Evolutionary conservation across 2,888 invertebrate species (phyloP), one percentile per base, ranked within the genome.

Genomic region (Macaria liturata): DNA sequence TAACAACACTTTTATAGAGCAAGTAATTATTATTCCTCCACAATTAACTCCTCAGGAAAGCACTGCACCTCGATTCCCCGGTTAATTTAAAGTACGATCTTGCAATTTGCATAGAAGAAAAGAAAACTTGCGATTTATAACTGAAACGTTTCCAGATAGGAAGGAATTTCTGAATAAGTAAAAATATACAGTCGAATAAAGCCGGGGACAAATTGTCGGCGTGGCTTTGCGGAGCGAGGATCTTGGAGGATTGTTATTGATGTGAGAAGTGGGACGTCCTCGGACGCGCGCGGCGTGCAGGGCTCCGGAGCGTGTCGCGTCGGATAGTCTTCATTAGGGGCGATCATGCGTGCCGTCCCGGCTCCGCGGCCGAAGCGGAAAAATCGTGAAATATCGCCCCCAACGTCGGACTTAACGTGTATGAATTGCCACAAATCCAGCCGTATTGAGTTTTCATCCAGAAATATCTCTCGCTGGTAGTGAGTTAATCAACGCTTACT

Each of bases 231-330:
- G 75, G 83, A 81, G 65, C 70, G 75, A 70, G 80, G 84, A 83
- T 84, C 78, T 78, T 74, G 60, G 74, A 72, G 81, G 80, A 86
- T 86, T 87, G 86, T 86, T 88, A 89, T 88, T 85, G 84, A 88
- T 87, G 86, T 71, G 75, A 67, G 70, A 72, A 72, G 68, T 74
- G 72, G 50, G 65, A 58, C 66, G 20, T 20, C 20, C 20, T 20
- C 20, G 20, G 20, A 20, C 20, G 20, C 20, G 20, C 20, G 65
- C 65, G 61, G 68, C 65, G 62, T 31, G 4, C 45, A 20, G 31
- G 68, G 57, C 61, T 32, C 1, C 69, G 69, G 70, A 71, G 78
- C 76, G 54, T 37, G 32, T 42, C 45, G 34, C 52, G 79, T 81
- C 78, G 72, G 79, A 84, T 85, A 83, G 81, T 81, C 84, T 86